phyloP scores from a whole-genome alignment of 1,140 invertebrate genomes.

The Aphidius ervi region DNA sequence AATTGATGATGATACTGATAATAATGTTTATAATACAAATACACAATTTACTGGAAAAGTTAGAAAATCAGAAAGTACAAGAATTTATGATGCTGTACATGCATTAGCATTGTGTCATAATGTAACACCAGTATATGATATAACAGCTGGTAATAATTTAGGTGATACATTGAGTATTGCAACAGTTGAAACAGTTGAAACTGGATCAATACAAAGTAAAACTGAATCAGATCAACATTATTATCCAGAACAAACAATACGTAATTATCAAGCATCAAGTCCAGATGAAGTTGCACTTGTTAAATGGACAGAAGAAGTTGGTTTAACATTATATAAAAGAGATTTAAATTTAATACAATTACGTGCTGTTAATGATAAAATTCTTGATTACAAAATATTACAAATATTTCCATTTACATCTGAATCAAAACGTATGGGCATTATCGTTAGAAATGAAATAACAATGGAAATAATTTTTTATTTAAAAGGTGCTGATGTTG shows the following conservation, averaged over 20 bases:
- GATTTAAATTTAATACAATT: constrained; percentile 78
- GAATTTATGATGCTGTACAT: constrained; percentile 87
- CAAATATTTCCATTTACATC: constrained; percentile 99
- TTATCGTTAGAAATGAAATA: constrained; percentile 81
- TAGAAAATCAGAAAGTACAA: constrained; percentile 66
- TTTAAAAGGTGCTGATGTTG: constrained; percentile 96
- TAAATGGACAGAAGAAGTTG: constrained; percentile 75
- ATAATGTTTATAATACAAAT: constrained; percentile 25
- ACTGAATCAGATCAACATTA: constrained; percentile 66
- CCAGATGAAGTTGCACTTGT: constrained; percentile 90
- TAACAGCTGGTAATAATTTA: constrained; percentile 34
- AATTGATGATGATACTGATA: constrained; percentile 15
- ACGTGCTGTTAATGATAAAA: constrained; percentile 65
- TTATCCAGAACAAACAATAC: constrained; percentile 41
- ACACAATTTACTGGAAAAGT: constrained; percentile 48
- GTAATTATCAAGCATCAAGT: constrained; percentile 82
- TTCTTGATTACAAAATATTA: constrained; percentile 82
- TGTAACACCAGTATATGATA: constrained; percentile 95
- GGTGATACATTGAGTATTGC: constrained; percentile 42
- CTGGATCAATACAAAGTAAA: constrained; percentile 54
- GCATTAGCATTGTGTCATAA: constrained; percentile 97
- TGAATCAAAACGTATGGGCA: constrained; percentile 98
- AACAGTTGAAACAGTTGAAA: constrained; percentile 43
- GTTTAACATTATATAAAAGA: constrained; percentile 72
- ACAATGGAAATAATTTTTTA: constrained; percentile 88